Conservation (phyloP, 2,797 vertebrate species). For the Cossypha dichroa region DNA sequence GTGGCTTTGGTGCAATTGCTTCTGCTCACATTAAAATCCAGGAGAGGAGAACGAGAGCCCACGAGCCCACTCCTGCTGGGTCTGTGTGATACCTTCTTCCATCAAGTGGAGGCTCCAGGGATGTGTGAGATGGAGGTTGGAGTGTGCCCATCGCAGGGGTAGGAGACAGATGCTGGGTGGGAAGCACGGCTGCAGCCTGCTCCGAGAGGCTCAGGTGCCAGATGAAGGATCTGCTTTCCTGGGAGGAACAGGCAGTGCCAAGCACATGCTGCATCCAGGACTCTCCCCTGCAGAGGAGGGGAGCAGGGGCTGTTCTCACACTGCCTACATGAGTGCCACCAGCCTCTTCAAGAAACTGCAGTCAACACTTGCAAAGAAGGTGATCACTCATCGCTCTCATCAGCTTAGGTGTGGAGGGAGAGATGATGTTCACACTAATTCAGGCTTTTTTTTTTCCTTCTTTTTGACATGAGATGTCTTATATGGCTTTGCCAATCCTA, state of each 20-base stretch:
- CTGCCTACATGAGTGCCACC: background rate
- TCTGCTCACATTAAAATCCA: background rate
- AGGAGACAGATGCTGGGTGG: conserved; percentile 32
- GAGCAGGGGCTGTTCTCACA: conserved; percentile 13
- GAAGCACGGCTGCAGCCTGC: background rate
- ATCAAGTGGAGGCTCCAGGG: background rate
- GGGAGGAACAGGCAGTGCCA: background rate
- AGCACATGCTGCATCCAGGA: background rate
- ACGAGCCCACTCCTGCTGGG: background rate
- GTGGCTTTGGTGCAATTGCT: background rate
- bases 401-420: background rate
- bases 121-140: background rate
- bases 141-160: background rate
- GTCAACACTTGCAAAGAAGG: background rate
- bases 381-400: background rate
- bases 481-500: background rate
- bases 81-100: background rate
- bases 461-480: background rate
- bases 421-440: background rate
- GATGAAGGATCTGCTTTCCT: background rate
- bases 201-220: background rate
- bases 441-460: background rate
- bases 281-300: background rate
- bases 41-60: background rate
- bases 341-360: background rate